Evolutionary conservation across 2,113 vertebrate species (phyloP).

Genomic region (Scolopax mira): DNA sequence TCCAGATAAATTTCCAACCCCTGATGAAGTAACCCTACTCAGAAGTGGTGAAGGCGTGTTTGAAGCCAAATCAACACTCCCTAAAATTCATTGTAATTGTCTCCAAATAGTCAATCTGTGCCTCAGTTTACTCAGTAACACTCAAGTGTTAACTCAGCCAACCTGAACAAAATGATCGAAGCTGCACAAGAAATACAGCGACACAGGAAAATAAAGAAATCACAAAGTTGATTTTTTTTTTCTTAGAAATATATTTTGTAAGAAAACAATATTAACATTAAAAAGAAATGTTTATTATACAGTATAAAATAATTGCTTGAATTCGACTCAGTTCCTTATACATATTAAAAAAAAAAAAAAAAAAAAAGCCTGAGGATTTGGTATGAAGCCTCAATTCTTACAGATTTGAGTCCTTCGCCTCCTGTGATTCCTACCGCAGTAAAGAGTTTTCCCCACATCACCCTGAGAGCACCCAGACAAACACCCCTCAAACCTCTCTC

Average conservation of each 20-base stretch:
- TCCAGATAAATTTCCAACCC: background rate
- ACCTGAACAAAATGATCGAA: background rate
- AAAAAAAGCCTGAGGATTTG: conserved; percentile 60
- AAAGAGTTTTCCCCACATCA: background rate
- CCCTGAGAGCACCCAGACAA: background rate
- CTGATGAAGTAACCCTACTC: background rate
- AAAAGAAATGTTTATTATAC: conserved; percentile 71
- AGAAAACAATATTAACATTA: conserved; percentile 72
- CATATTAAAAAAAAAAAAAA: background rate
- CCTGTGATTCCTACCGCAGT: background rate
- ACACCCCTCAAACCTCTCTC: background rate
- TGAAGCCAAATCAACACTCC: background rate
- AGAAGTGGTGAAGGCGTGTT: background rate
- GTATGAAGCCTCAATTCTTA: background rate
- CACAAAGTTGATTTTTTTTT: conserved; percentile 42
- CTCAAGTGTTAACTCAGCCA: background rate
- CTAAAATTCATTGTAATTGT: background rate
- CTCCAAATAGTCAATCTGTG: background rate
- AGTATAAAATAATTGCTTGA: conserved; percentile 74
- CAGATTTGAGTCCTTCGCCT: background rate
- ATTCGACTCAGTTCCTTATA: conserved; percentile 35
- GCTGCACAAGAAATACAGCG: background rate
- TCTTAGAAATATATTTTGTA: conserved; percentile 77
- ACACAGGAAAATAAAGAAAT: background rate
- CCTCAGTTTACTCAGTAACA: background rate